Conservation (phyloP, 2,888 invertebrate species). For the Blastobasis adustella region DNA sequence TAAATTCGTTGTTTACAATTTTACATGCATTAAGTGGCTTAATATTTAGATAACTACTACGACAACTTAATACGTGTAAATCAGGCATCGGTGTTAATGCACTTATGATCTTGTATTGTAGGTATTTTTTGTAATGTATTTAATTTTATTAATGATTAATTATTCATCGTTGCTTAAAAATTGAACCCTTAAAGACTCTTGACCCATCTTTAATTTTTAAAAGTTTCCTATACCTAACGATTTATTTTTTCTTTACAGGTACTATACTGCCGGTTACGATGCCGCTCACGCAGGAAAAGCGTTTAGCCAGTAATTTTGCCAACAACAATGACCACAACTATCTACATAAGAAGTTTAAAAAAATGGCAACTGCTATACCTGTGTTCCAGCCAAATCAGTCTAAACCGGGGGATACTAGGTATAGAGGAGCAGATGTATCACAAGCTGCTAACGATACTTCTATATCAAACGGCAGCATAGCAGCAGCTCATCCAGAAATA, state of each 20-base stretch:
- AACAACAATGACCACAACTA: conserved; percentile 82
- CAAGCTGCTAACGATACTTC: conserved; percentile 44
- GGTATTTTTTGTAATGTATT: background rate
- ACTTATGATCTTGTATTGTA: background rate
- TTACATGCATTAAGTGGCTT: no score
- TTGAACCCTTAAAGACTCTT: background rate
- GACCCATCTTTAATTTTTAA: background rate
- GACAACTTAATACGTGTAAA: background rate
- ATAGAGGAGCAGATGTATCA: conserved; percentile 44
- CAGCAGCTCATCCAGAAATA: conserved; percentile 65
- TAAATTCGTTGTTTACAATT: no score
- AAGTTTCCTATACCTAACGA: background rate
- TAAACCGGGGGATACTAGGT: conserved; percentile 45
- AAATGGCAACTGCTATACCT: conserved; percentile 80
- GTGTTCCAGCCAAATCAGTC: conserved; percentile 46
- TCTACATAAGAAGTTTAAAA: conserved; percentile 95
- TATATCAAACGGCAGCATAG: conserved; percentile 62
- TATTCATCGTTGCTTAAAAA: no score
- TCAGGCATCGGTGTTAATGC: background rate
- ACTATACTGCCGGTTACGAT: conserved; percentile 57
- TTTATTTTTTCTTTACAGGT: conserved; percentile 44
- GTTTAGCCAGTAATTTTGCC: conserved; percentile 61
- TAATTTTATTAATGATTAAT: background rate
- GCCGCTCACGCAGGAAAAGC: conserved; percentile 70
- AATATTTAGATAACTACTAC: no score